Conservation (phyloP, 2,888 invertebrate genomes). For the Archaeoteleia sp. region DNA sequence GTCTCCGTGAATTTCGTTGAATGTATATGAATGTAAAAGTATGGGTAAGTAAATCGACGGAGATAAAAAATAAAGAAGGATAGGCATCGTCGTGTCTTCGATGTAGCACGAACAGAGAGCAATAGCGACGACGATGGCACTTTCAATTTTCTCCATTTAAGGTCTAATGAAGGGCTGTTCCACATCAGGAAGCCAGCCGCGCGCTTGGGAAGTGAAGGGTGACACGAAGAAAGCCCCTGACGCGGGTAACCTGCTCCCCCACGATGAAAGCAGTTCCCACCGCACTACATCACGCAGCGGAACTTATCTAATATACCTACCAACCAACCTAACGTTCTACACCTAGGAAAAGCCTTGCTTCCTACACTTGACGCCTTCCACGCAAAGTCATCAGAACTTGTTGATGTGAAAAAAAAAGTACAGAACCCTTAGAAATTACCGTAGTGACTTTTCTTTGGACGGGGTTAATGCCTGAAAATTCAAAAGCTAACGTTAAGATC, state of each 20-base stretch:
- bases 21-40: conserved; percentile 36
- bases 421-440: too few species aligned
- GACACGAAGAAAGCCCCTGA: conserved; percentile 60
- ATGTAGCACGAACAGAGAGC: conserved; percentile 26
- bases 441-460: too few species aligned
- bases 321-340: conserved; percentile 12
- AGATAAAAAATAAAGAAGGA: conserved; percentile 3
- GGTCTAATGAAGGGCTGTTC: conserved; percentile 63
- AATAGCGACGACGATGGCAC: conserved; percentile 52
- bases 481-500: too few species aligned
- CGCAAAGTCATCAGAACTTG: too few species aligned
- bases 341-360: conserved; percentile 30
- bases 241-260: conserved; percentile 53
- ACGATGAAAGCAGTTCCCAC: conserved; percentile 56
- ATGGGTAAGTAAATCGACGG: conserved; percentile 24
- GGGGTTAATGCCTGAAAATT: too few species aligned
- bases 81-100: neutral
- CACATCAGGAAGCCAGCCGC: conserved; percentile 45
- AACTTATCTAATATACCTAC: conserved; percentile 67
- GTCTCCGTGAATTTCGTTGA: conserved; percentile 47
- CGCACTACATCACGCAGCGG: conserved; percentile 60
- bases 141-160: conserved; percentile 69
- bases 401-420: too few species aligned
- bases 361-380: conserved; percentile 4
- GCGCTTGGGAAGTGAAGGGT: conserved; percentile 49